These are phyloP conservation scores for Danaus chrysippus DNA, from an alignment of 2,888 invertebrate species.

Conservation along the genomic window DNA sequence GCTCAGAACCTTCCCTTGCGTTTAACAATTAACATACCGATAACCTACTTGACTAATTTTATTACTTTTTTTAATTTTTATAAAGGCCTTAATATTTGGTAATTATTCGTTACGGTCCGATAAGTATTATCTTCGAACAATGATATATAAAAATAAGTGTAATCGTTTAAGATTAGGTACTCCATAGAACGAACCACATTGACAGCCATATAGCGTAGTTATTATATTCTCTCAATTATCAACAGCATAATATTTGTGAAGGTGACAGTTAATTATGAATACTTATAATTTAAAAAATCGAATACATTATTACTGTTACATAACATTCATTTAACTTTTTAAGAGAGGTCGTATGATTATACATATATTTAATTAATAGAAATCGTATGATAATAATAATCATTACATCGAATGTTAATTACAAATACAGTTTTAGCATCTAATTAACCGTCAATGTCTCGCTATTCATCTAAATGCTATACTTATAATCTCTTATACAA, in stretches of 20 bases:
- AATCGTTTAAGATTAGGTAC: not conserved
- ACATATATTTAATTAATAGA: conserved; percentile 1
- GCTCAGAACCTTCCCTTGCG: not conserved
- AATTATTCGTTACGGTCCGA: conserved; percentile 2
- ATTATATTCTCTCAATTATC: not conserved
- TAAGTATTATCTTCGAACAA: not conserved
- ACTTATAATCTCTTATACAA: not conserved
- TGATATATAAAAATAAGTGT: conserved; percentile 3
- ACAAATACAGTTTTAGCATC: not conserved
- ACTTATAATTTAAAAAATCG: too few relatives aligned
- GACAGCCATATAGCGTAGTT: not conserved
- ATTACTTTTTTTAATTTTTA: conserved; percentile 7
- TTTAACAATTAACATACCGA: conserved; percentile 9
- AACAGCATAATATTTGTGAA: not conserved
- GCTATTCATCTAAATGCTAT: conserved; percentile 1
- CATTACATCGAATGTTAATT: not conserved
- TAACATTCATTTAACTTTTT: too few relatives aligned
- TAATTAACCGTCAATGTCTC: not conserved
- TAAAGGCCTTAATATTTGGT: conserved; percentile 17
- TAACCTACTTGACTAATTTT: conserved; percentile 17
- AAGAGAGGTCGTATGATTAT: not conserved
- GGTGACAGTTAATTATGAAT: not conserved
- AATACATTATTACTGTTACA: too few relatives aligned
- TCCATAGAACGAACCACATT: not conserved
- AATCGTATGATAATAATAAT: not conserved